Evolutionary conservation across 2,888 invertebrate genomes (phyloP).

Genomic region (Nomada lathburiana): DNA sequence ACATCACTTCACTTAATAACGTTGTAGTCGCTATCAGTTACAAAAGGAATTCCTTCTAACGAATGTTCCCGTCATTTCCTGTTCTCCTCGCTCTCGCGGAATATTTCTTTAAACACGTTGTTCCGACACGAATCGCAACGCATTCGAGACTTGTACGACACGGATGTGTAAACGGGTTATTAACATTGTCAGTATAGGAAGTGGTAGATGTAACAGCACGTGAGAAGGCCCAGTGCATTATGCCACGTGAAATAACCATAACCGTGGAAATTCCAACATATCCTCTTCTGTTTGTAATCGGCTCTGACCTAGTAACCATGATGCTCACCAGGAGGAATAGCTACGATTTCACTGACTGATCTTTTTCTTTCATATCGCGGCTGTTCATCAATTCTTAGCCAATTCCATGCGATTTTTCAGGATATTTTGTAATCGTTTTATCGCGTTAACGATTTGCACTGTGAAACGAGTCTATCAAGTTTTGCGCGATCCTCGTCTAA

Average conservation of each 20-base stretch:
- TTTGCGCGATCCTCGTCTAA: not conserved
- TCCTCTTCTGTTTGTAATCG: slow-evolving; percentile 49
- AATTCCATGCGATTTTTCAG: slow-evolving; percentile 31
- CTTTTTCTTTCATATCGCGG: slow-evolving; percentile 45
- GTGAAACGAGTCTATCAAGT: slow-evolving; percentile 9
- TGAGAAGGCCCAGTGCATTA: slow-evolving; percentile 9
- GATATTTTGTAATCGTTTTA: slow-evolving; percentile 37
- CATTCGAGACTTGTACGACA: not conserved
- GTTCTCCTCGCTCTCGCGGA: too few species aligned
- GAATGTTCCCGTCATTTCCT: not conserved
- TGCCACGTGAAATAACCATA: slow-evolving; percentile 53
- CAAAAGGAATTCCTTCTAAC: not conserved
- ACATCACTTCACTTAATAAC: too few species aligned
- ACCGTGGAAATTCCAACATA: slow-evolving; percentile 51
- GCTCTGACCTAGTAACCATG: slow-evolving; percentile 64
- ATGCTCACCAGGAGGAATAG: slow-evolving; percentile 41
- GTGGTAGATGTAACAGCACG: slow-evolving; percentile 31
- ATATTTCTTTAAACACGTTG: not conserved
- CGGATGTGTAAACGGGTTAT: not conserved
- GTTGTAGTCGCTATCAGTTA: not conserved
- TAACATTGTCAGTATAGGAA: slow-evolving; percentile 23
- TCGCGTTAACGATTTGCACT: slow-evolving; percentile 26
- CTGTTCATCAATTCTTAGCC: slow-evolving; percentile 39
- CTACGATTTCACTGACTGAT: slow-evolving; percentile 66
- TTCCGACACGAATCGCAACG: not conserved